Evolutionary conservation across 35 echinoderm and acorn worm species (phyloP), one percentile per base, ranked within the genome.

Genomic region (Heliocidaris tuberculata): DNA sequence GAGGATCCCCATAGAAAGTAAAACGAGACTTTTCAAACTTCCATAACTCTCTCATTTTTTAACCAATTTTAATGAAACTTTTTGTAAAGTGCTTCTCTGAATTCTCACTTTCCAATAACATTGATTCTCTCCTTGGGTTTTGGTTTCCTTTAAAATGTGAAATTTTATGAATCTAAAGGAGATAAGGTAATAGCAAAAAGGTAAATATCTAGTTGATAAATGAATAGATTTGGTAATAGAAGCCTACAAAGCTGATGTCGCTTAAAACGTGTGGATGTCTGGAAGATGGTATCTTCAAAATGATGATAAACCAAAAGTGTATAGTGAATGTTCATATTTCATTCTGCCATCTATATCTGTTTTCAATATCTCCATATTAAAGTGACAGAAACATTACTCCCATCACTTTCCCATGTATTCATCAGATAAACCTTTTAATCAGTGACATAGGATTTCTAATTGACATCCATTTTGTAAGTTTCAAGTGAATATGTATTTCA

Each of bases 351-450:
- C 61, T 78, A 78, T n/a, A 78, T 78, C 27, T 27, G 65, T 78
- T n/a, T 7, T 78, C 6, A 78, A 7, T 24, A 78, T 78, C 21
- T 6, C 65, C 19, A 8, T 78, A 78, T 78, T 7, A 78, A 27
- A 19, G 27, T 78, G 65, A 78, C 21, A 24, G 65, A 27, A 78
- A 78, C 65, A 6, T 78, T 78, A 78, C 65, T 78, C 65, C 65
- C 65, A 78, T 78, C 65, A 78, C 27, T 78, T 78, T 7, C 65
- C 65, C 65, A 78, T 78, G 27, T 78, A n/a, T 78, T 78, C 65
- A 78, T 78, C 65, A 78, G 65, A 78, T 78, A 78, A 78, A 78
- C 65, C 65, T 19, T 24, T 78, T 78, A 78, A 78, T 78, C 65
- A 78, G 65, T 78, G 65, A 78, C 65, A 78, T 78, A 27, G 21